Evolutionary conservation across 1,140 invertebrate genomes (phyloP), one percentile per base, ranked within the genome.

Genomic region (Drosophila busckii): DNA sequence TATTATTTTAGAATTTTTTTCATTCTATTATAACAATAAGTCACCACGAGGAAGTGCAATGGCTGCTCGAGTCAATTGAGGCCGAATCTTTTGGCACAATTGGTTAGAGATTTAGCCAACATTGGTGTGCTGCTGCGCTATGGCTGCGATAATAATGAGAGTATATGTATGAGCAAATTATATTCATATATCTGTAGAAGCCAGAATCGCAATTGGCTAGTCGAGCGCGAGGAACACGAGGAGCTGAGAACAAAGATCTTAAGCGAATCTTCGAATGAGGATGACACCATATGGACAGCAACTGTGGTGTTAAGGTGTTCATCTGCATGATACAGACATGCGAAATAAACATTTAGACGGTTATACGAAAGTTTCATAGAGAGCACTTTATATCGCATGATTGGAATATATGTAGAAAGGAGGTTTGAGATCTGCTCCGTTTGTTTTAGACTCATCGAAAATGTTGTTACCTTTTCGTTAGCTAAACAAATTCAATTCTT

Each of bases 151-250:
- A 91, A 92, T 6, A 91, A 92, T 73, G 91, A 96, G 87, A 94
- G 46, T 91, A 92, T 48, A 88, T 93, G 23, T 95, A 95, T 66
- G 91, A 93, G 64, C 92, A 94, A 8, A 91, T 94, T 62, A 91
- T 92, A 64, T 95, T 95, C 69, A 93, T 94, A 16, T 91, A 93
- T 22, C 84, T 95, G 22, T 90, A 91, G 68, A 92, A 93, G 3
- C 93, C 94, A 1, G 91, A 94, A 66, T 93, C 93, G 1, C 94
- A 95, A 88, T 92, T 93, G 23, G 93, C 94, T 95, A 26, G 93
- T 95, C 0, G 94, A 95, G 80, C 89, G 94, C 15, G 91, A 94
- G 87, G 94, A 94, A 1, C 91, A 94, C 70, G 93, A 93, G 4
- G 90, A 93, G 0, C 86, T 95, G 3, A 94, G 95, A 38, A 92